Conservation (phyloP, 2,113 vertebrate genomes). For the Elachura formosa region DNA sequence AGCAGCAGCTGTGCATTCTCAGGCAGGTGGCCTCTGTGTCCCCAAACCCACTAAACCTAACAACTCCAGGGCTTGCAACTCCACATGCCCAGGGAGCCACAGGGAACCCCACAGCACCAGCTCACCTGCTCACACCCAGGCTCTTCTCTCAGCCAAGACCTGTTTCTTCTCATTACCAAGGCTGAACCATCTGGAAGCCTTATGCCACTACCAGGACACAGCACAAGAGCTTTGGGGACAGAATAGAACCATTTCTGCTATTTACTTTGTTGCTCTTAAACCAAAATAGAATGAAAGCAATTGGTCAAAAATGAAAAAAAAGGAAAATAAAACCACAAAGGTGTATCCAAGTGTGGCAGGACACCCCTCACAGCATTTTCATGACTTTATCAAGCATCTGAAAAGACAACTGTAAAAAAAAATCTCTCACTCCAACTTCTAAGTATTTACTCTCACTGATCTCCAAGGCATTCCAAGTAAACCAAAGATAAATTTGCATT, state of each 20-base stretch:
- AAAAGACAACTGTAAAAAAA: not conserved
- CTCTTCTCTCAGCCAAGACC: not conserved
- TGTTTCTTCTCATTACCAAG: not conserved
- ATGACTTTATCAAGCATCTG: not conserved
- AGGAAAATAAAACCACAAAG: not conserved
- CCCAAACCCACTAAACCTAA: not conserved
- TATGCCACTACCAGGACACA: no score
- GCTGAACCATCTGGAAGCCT: not conserved
- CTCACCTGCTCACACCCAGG: not conserved
- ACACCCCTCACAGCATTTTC: not conserved
- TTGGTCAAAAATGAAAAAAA: not conserved
- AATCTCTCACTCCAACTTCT: not conserved
- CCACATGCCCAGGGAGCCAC: not conserved
- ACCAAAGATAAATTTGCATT: not conserved
- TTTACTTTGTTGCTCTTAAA: not conserved
- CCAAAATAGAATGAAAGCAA: not conserved
- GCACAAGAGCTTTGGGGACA: not conserved
- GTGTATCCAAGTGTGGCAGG: not conserved
- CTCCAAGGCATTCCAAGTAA: not conserved
- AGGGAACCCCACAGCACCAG: not conserved
- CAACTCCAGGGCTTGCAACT: not conserved
- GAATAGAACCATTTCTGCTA: accelerated
- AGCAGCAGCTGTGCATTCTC: not conserved
- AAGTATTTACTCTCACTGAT: not conserved
- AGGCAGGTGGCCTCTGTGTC: accelerated